These are phyloP conservation scores for Botia kubotai DNA, from an alignment of 2,797 vertebrate genomes.

Conservation along the genomic window DNA sequence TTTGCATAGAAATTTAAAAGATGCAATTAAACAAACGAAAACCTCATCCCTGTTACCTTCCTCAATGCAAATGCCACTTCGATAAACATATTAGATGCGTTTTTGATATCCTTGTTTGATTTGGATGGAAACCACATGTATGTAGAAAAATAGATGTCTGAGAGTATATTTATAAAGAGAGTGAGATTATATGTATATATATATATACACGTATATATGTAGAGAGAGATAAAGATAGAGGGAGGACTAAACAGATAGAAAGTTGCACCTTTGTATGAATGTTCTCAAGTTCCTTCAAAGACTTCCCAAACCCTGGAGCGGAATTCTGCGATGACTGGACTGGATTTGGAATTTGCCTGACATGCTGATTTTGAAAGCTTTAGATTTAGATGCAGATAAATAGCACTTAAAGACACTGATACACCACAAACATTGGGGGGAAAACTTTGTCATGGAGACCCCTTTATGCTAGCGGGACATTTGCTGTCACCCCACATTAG, in stretches of 20 bases:
- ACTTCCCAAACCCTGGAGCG: slow-evolving; percentile 56
- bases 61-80: slow-evolving; percentile 77
- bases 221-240: slow-evolving; percentile 35
- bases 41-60: slow-evolving; percentile 78
- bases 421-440: slow-evolving; percentile 52
- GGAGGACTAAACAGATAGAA: slow-evolving; percentile 25
- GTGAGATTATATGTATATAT: slow-evolving; percentile 7
- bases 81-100: slow-evolving; percentile 56
- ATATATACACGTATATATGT: slow-evolving; percentile 9
- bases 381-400: slow-evolving; percentile 35
- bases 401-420: slow-evolving; percentile 63
- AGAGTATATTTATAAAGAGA: slow-evolving; percentile 62
- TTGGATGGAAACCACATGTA: slow-evolving; percentile 43
- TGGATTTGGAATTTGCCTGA: slow-evolving; percentile 24
- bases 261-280: slow-evolving; percentile 51
- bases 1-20: slow-evolving; percentile 60
- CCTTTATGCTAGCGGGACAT: neutral
- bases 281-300: slow-evolving; percentile 64
- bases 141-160: slow-evolving; percentile 41
- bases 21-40: slow-evolving; percentile 64
- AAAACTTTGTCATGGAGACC: slow-evolving; percentile 35
- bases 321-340: slow-evolving; percentile 56
- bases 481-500: neutral
- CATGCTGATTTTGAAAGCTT: slow-evolving; percentile 23
- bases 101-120: slow-evolving; percentile 68